These are phyloP conservation scores for Vireo altiloquus DNA, from an alignment of 2,113 vertebrate species.

Conservation along the genomic window DNA sequence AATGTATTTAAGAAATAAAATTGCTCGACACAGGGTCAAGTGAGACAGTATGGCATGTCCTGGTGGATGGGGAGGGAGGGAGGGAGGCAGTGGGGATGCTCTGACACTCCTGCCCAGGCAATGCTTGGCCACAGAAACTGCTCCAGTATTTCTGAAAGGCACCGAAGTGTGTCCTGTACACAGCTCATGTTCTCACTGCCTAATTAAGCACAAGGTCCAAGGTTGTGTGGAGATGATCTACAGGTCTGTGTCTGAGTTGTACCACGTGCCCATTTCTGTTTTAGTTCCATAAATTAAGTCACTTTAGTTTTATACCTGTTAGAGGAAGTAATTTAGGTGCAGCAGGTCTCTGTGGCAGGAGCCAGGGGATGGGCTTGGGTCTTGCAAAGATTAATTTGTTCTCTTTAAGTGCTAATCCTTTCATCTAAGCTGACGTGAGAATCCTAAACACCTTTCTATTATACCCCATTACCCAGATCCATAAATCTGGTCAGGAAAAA, in stretches of 20 bases:
- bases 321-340: background rate
- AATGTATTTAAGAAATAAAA: background rate
- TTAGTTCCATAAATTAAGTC: background rate
- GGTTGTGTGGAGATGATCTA: background rate
- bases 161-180: background rate
- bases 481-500: conserved; percentile 6
- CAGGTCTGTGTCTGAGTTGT: background rate
- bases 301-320: background rate
- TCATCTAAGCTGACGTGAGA: background rate
- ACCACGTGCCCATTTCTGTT: rapidly evolving
- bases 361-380: background rate
- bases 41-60: background rate
- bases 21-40: background rate
- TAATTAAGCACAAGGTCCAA: background rate
- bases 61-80: background rate
- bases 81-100: background rate
- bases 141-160: background rate
- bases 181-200: background rate
- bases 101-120: background rate
- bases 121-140: background rate
- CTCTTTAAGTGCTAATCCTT: background rate
- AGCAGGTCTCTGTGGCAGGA: background rate
- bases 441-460: background rate
- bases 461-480: background rate
- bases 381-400: conserved; percentile 7